Evolutionary conservation across 2,113 vertebrate genomes (phyloP).

Genomic region (Aphyosemion australe): DNA sequence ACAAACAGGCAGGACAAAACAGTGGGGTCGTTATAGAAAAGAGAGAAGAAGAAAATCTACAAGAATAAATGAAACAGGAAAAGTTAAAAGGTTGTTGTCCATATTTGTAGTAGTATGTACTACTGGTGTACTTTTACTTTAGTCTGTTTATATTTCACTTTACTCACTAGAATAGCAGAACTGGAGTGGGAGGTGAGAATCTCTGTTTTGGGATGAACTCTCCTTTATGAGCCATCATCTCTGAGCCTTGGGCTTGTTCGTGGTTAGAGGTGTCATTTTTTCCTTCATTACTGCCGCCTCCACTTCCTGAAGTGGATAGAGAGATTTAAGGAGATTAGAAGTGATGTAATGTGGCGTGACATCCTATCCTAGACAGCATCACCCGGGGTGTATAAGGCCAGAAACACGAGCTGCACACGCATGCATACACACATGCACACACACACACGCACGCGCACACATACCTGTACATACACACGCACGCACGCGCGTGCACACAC

Average conservation of each 20-base stretch:
- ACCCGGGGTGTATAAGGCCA: slow-evolving; percentile 45
- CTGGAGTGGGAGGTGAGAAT: slow-evolving; percentile 36
- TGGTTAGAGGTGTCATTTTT: slow-evolving; percentile 67
- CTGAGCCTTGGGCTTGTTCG: slow-evolving; percentile 50
- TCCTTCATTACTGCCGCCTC: slow-evolving; percentile 64
- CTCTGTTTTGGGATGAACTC: slow-evolving; percentile 38
- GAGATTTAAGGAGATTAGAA: slow-evolving; percentile 70
- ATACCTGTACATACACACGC: no score
- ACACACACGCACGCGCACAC: no score
- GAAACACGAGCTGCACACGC: slow-evolving; percentile 24
- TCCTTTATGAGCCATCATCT: slow-evolving; percentile 23
- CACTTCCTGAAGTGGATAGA: slow-evolving; percentile 54
- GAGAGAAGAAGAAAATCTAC: no score
- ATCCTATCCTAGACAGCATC: slow-evolving; percentile 56
- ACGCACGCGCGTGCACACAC: no score
- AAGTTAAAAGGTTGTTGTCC: no score
- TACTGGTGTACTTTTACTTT: no score
- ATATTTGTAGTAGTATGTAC: no score
- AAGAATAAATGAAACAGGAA: no score
- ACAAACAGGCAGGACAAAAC: no score
- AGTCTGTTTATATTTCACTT: neutral
- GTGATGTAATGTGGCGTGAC: slow-evolving; percentile 64
- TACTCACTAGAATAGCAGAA: neutral
- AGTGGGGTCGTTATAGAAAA: no score
- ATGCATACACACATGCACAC: slow-evolving; percentile 24